Conservation (phyloP, 2,113 vertebrate genomes). For the Entelurus aequoreus region DNA sequence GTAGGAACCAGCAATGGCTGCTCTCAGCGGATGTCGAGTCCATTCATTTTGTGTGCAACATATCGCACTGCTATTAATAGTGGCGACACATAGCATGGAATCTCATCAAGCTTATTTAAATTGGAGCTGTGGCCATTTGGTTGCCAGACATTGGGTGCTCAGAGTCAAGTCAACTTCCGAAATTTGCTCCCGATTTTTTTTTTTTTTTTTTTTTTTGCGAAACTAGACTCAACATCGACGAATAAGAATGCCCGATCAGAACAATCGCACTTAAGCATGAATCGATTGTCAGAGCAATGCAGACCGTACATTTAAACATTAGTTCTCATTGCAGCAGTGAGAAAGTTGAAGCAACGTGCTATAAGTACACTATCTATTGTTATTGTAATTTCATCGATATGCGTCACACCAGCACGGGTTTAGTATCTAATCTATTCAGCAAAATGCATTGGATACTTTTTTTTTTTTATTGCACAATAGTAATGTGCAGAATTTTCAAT, state of each 20-base stretch:
- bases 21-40: slow-evolving; percentile 23
- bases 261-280: not conserved
- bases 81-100: not conserved
- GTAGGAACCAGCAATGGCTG: slow-evolving; percentile 18
- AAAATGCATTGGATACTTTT: not conserved
- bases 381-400: not conserved
- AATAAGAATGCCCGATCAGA: not conserved
- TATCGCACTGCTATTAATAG: slow-evolving; percentile 3
- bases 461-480: not conserved
- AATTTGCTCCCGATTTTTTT: not conserved
- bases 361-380: too few species aligned
- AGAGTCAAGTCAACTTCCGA: not conserved
- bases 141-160: not conserved
- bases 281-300: not conserved
- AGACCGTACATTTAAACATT: not conserved
- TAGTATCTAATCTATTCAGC: not conserved
- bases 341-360: not conserved
- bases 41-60: slow-evolving; percentile 4
- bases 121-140: not conserved
- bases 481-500: not conserved
- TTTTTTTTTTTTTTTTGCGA: not conserved
- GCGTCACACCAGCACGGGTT: not conserved
- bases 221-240: not conserved
- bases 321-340: not conserved
- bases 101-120: not conserved